Conservation (phyloP, 2,113 vertebrate species). For the Centropus bengalensis region DNA sequence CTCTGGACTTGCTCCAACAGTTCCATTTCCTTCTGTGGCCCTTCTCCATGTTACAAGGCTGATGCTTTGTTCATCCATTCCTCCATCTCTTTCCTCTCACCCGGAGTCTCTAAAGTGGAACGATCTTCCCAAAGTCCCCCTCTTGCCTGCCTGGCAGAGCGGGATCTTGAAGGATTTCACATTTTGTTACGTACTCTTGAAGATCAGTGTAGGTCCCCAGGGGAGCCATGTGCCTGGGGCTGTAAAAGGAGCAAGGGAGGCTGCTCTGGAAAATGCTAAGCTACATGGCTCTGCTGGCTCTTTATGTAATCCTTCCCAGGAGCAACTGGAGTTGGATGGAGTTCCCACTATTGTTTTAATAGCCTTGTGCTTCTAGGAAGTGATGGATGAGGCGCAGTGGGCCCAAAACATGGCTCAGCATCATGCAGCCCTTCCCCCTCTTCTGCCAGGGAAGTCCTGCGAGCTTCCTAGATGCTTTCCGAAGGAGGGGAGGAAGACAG, state of each 20-base stretch:
- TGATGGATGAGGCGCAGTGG: background rate
- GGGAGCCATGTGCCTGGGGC: background rate
- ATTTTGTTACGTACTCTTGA: fast-evolving
- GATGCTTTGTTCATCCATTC: fast-evolving
- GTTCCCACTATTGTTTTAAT: conserved; percentile 35
- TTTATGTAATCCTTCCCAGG: background rate
- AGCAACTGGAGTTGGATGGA: background rate
- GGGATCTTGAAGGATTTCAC: background rate
- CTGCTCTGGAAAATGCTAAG: background rate
- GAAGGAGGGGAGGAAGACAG: background rate
- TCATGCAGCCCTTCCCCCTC: background rate
- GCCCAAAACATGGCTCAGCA: background rate
- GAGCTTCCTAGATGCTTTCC: background rate
- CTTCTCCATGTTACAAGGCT: background rate
- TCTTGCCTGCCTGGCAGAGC: background rate
- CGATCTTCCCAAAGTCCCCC: background rate
- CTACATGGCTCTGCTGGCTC: background rate
- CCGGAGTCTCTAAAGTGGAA: too few relatives aligned
- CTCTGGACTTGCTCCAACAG: too few relatives aligned
- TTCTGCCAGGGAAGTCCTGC: background rate
- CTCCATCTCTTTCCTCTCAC: background rate
- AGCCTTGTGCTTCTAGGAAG: conserved; percentile 37
- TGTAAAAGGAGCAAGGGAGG: background rate
- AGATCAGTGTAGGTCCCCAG: background rate
- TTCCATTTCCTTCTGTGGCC: too few relatives aligned